Percentiles rank a stretch among this genome's conserved stretches.
These are phyloP conservation scores for Upupa epops DNA, from an alignment of 2,113 vertebrate genomes.

Conservation along the genomic window DNA sequence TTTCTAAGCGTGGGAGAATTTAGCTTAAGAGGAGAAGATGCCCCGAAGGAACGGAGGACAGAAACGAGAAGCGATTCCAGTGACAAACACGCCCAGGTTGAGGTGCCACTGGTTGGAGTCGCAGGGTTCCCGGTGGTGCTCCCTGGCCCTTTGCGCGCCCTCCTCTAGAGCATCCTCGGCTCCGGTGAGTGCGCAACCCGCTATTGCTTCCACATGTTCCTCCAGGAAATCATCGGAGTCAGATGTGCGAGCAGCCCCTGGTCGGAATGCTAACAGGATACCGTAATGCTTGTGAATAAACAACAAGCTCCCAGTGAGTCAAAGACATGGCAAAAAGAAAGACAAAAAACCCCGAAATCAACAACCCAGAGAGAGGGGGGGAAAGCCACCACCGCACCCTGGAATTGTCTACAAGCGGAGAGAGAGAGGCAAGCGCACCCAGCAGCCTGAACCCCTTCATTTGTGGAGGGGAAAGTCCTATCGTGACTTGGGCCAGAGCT, in stretches of 20 bases:
- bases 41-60: neutral
- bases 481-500: neutral
- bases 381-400: neutral
- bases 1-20: neutral
- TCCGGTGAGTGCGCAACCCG: conserved; percentile 65
- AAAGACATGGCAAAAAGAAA: neutral
- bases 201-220: conserved; percentile 98
- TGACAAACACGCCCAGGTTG: neutral
- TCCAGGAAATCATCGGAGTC: conserved; percentile 79
- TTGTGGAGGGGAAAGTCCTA: neutral
- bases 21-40: neutral
- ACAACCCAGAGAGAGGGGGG: neutral
- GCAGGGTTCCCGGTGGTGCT: neutral
- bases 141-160: neutral
- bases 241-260: conserved; percentile 84
- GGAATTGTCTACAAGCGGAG: neutral
- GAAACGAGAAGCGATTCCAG: neutral
- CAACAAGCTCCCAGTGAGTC: conserved; percentile 32
- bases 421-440: neutral
- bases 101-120: neutral
- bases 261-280: conserved; percentile 84
- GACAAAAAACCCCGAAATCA: neutral
- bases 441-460: neutral
- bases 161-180: conserved; percentile 64
- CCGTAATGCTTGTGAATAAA: conserved; percentile 75